Conservation (phyloP, 1,140 invertebrate genomes). For the Formica exsecta region DNA sequence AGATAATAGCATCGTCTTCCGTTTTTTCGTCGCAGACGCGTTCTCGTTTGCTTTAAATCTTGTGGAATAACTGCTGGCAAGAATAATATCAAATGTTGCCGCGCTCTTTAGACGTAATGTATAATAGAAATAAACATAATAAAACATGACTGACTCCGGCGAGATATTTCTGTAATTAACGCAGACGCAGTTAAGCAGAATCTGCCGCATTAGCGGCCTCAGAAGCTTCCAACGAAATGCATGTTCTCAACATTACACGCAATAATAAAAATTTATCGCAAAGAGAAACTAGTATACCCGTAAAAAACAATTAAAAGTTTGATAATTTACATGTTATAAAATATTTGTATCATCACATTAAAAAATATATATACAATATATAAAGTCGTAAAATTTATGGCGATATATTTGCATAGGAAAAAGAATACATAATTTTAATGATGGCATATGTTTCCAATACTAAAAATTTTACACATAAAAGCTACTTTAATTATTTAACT, state of each 20-base stretch:
- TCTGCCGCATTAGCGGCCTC: constrained; percentile 40
- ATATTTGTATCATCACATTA: not conserved
- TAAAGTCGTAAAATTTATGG: not conserved
- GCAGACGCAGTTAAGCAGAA: constrained; percentile 36
- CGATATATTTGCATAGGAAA: not conserved
- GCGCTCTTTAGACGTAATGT: constrained; percentile 13
- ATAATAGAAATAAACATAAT: not conserved
- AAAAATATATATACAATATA: not conserved
- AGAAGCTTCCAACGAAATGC: not conserved
- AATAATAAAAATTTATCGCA: constrained; percentile 25
- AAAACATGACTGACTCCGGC: constrained; percentile 29
- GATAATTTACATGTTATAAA: constrained; percentile 13
- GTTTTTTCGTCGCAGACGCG: not conserved
- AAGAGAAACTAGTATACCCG: not conserved
- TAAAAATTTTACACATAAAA: not conserved
- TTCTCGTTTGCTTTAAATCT: constrained; percentile 6
- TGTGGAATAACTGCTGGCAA: not conserved
- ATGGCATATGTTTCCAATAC: not conserved
- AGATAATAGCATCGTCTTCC: constrained; percentile 15
- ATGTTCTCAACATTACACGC: constrained; percentile 25
- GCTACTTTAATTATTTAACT: not conserved
- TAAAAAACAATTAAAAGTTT: too few species aligned
- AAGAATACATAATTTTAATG: not conserved
- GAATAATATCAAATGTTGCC: constrained; percentile 35
- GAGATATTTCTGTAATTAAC: constrained; percentile 57